Conservation (phyloP, 2,888 invertebrate genomes). For the Phalera bucephala region DNA sequence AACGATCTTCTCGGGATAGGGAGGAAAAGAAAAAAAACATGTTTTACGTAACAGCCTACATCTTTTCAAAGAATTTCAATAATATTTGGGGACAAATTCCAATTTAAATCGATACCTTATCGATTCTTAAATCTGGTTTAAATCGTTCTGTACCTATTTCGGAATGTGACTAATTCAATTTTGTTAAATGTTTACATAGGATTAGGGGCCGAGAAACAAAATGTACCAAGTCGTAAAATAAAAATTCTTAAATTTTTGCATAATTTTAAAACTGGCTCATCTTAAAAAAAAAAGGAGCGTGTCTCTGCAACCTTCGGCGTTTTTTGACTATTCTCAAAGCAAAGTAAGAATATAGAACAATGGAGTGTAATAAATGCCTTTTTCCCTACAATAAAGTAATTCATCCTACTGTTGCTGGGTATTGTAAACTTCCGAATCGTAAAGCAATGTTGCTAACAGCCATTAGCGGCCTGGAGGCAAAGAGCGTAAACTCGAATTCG, state of each 20-base stretch:
- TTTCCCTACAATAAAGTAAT: constrained; percentile 73
- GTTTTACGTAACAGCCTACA: too few relatives aligned
- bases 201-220: constrained; percentile 28
- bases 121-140: neutral
- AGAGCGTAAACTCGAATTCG: constrained; percentile 27
- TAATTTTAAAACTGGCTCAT: constrained; percentile 47
- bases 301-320: constrained; percentile 50
- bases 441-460: constrained; percentile 48
- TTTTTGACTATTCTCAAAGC: constrained; percentile 53
- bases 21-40: constrained; percentile 9
- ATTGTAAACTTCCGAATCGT: constrained; percentile 77
- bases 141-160: too few relatives aligned
- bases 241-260: constrained; percentile 43
- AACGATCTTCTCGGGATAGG: constrained; percentile 30
- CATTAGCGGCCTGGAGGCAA: constrained; percentile 65
- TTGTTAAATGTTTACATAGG: constrained; percentile 20
- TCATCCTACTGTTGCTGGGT: constrained; percentile 69
- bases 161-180: neutral
- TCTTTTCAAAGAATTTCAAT: too few relatives aligned
- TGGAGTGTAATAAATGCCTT: constrained; percentile 58
- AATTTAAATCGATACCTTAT: neutral
- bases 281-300: constrained; percentile 40
- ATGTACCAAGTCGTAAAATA: constrained; percentile 36
- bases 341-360: constrained; percentile 46
- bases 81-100: neutral